Conservation (phyloP, 2,888 invertebrate genomes). For the Syrphus vitripennis region DNA sequence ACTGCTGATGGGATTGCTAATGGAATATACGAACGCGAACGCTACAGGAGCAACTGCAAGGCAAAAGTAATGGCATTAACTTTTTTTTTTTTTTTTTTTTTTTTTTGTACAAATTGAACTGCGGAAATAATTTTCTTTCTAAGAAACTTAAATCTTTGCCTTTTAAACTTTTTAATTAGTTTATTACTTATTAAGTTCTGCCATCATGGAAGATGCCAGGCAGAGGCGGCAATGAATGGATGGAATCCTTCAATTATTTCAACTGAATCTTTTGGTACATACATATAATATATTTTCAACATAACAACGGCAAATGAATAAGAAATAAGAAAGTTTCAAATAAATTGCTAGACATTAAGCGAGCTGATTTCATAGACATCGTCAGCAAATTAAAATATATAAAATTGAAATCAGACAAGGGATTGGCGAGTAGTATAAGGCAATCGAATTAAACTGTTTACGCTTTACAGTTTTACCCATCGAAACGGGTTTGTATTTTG, state of each 20-base stretch:
- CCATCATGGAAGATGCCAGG: background rate
- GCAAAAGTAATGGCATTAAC: conserved; percentile 6
- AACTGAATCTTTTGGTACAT: background rate
- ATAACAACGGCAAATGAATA: conserved; percentile 11
- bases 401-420: background rate
- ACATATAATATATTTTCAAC: no score
- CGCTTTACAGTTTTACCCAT: background rate
- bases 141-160: conserved; percentile 28
- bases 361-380: background rate
- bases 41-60: background rate
- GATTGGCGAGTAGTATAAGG: background rate
- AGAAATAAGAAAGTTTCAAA: conserved; percentile 27
- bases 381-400: background rate
- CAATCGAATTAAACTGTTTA: background rate
- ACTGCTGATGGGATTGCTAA: background rate
- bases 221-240: background rate
- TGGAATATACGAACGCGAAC: background rate
- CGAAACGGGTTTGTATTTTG: background rate
- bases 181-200: conserved; percentile 15
- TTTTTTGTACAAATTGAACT: background rate
- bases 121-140: background rate
- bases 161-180: conserved; percentile 44
- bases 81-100: no score
- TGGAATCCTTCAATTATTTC: conserved; percentile 20
- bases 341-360: conserved; percentile 10